Percentiles rank a stretch among this genome's conserved stretches.
Conservation (phyloP, 2,113 vertebrate species). For the Raja brachyura region DNA sequence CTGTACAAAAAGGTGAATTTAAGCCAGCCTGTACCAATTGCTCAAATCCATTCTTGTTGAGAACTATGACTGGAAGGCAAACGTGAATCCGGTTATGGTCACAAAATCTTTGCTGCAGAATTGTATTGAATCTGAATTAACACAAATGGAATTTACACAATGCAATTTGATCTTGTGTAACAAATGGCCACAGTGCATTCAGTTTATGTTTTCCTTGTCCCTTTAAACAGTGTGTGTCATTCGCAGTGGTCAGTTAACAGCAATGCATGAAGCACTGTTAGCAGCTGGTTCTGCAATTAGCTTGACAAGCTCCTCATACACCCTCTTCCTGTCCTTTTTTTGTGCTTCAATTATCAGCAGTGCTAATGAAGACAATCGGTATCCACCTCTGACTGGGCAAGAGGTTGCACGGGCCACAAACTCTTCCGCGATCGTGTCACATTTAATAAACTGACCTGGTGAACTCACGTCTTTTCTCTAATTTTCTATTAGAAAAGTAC, state of each 20-base stretch:
- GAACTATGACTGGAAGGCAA: not conserved
- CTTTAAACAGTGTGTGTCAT: not conserved
- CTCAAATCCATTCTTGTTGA: not conserved
- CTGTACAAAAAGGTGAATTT: not conserved
- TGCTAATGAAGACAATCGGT: conserved; percentile 54
- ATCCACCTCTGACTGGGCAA: conserved; percentile 49
- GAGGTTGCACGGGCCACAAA: conserved; percentile 58
- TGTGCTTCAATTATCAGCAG: conserved; percentile 54
- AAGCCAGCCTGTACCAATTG: not conserved
- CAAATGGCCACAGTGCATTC: not conserved
- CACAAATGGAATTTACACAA: not conserved
- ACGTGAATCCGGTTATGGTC: not conserved
- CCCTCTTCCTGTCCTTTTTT: conserved; percentile 40
- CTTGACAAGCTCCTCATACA: conserved; percentile 24
- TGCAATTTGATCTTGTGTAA: not conserved
- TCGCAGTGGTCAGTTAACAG: conserved; percentile 29
- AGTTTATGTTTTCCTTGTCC: not conserved
- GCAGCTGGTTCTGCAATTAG: conserved; percentile 33
- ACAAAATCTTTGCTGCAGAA: not conserved
- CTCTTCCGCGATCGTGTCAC: conserved; percentile 53
- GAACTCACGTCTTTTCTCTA: conserved; percentile 53
- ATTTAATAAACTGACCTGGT: conserved; percentile 63
- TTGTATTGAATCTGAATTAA: not conserved
- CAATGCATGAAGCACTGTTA: not conserved
- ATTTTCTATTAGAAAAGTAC: conserved; percentile 46